These are phyloP conservation scores for Eueremaeus valkanovi DNA, from an alignment of 2,888 invertebrate species.

Conservation along the genomic window DNA sequence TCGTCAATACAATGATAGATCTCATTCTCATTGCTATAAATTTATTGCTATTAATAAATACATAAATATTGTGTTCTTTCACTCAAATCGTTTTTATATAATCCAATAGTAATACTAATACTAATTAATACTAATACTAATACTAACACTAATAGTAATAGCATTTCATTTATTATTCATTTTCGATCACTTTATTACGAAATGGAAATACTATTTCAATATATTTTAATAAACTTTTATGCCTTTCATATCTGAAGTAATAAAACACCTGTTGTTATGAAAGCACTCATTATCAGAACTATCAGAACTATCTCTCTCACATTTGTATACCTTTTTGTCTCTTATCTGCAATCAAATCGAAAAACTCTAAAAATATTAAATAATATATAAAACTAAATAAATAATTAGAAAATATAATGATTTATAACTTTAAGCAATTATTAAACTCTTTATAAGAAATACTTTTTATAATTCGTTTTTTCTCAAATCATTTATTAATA, in stretches of 20 bases:
- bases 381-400: too few relatives aligned
- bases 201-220: background rate
- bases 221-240: background rate
- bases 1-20: background rate
- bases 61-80: background rate
- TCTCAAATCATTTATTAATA: too few relatives aligned
- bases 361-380: too few relatives aligned
- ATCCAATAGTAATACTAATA: background rate
- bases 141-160: background rate
- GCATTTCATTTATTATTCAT: background rate
- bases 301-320: background rate
- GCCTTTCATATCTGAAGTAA: background rate
- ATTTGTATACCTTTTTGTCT: background rate
- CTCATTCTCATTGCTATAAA: background rate
- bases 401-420: too few relatives aligned
- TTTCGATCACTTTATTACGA: background rate
- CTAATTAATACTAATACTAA: background rate
- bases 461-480: too few relatives aligned
- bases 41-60: background rate
- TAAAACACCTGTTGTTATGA: slow-evolving; percentile 17
- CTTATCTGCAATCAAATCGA: background rate
- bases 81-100: background rate
- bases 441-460: too few relatives aligned
- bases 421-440: too few relatives aligned
- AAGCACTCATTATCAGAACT: background rate